These are phyloP conservation scores for Barbus barbus DNA, from an alignment of 2,113 vertebrate genomes.

Conservation along the genomic window DNA sequence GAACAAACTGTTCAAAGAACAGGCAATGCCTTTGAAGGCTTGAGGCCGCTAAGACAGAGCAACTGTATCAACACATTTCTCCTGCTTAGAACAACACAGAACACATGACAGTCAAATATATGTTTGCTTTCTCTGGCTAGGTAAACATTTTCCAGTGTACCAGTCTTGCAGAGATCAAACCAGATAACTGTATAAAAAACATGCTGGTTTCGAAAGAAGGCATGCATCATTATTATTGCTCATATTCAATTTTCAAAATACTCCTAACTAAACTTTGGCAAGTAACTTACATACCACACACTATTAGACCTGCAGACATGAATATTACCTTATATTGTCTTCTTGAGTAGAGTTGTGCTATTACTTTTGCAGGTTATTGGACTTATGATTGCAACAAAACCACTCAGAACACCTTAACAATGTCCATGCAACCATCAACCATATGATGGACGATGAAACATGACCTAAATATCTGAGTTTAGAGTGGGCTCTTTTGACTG, in stretches of 20 bases:
- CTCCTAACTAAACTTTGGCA: neutral
- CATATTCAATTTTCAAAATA: neutral
- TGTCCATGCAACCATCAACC: neutral
- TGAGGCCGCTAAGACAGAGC: constrained; percentile 7
- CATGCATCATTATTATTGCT: neutral
- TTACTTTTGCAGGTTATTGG: neutral
- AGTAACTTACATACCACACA: neutral
- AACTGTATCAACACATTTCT: constrained; percentile 39
- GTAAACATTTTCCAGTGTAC: neutral
- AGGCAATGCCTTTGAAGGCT: constrained; percentile 27
- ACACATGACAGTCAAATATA: constrained; percentile 11
- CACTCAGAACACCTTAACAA: neutral
- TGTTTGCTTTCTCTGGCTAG: constrained; percentile 19
- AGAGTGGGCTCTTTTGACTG: neutral
- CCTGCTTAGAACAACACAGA: constrained; percentile 18
- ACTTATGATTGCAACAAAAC: neutral
- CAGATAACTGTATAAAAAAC: constrained; percentile 23
- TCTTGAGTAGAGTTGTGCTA: neutral
- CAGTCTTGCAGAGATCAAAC: constrained; percentile 29
- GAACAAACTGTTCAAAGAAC: constrained; percentile 41
- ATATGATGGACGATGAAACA: neutral
- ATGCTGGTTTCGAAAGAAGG: neutral
- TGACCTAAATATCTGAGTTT: neutral
- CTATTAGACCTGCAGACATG: neutral
- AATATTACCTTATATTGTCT: neutral